Conservation (phyloP, 2,113 vertebrate genomes). For the Emydocephalus ijimae region DNA sequence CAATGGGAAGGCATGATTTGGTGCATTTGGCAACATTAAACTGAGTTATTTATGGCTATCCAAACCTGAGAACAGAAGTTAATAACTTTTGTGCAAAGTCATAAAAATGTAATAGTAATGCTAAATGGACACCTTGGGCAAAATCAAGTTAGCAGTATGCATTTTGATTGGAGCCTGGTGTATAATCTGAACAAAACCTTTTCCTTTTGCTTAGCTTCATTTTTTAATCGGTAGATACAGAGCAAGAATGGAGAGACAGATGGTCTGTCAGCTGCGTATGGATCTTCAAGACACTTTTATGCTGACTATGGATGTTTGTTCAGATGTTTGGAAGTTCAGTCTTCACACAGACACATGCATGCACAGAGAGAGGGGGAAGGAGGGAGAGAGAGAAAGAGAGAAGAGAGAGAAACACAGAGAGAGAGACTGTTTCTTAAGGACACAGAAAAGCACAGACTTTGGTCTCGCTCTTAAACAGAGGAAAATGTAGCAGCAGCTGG, state of each 20-base stretch:
- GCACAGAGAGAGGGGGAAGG: not conserved
- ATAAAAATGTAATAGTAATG: conserved; percentile 35
- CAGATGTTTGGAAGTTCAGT: not conserved
- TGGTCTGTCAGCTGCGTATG: conserved; percentile 26
- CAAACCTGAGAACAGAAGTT: conserved; percentile 52
- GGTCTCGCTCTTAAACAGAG: not conserved
- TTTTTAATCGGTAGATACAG: conserved; percentile 24
- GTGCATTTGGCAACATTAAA: conserved; percentile 40
- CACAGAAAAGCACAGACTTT: not conserved
- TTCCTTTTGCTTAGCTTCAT: not conserved
- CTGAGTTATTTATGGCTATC: conserved; percentile 39
- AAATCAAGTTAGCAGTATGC: conserved; percentile 22
- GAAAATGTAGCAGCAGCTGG: not conserved
- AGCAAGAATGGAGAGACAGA: conserved; percentile 19
- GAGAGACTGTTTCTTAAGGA: not conserved
- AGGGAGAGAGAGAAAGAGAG: no score
- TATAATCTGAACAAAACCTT: conserved; percentile 14
- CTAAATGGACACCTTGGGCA: conserved; percentile 18
- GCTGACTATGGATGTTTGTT: conserved; percentile 20
- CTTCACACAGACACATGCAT: not conserved
- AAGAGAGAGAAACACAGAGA: no score
- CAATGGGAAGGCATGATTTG: not conserved
- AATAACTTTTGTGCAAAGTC: conserved; percentile 51
- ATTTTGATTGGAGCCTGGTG: conserved; percentile 25
- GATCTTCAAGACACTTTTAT: conserved; percentile 21